Evolutionary conservation across 30 jellyfish, hydroid and myxozoan species (phyloP).

Genomic region (Pseudorhiza aurosa): DNA sequence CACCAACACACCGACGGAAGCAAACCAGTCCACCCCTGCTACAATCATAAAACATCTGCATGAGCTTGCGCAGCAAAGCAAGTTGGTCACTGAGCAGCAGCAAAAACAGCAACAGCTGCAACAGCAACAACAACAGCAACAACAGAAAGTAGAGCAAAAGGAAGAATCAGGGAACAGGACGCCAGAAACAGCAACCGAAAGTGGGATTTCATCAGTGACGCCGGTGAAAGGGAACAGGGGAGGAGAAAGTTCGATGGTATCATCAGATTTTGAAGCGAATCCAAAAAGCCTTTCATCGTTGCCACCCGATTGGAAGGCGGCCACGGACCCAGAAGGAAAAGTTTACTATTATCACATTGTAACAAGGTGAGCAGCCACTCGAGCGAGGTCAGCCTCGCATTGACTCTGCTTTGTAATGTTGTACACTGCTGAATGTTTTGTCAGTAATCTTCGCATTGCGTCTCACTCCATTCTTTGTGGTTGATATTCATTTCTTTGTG

Average conservation of each 20-base stretch:
- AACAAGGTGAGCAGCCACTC: conserved; percentile 93
- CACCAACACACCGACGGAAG: neutral
- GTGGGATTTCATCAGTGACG: conserved; percentile 40
- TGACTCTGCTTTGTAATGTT: no score
- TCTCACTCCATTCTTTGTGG: neutral
- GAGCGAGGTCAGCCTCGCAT: no score
- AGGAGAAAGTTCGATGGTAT: neutral
- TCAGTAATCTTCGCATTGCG: no score
- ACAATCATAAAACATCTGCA: conserved; percentile 56
- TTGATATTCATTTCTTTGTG: neutral
- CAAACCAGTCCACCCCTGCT: conserved; percentile 35
- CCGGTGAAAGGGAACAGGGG: neutral
- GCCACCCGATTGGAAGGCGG: conserved; percentile 96
- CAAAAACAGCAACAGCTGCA: conserved; percentile 19
- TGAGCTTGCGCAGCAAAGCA: conserved; percentile 59
- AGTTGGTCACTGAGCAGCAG: neutral
- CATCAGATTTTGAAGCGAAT: conserved; percentile 39
- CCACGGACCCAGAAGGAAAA: conserved; percentile 98
- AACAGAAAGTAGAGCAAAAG: neutral
- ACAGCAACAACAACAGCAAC: conserved; percentile 26
- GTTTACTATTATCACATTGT: conserved; percentile 84
- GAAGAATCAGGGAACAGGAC: conserved; percentile 15
- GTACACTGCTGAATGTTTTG: no score
- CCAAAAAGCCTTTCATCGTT: conserved; percentile 68
- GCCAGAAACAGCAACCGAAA: conserved; percentile 49